Evolutionary conservation across 2,888 invertebrate genomes (phyloP), one percentile per base, ranked within the genome.

Genomic region (Chironomus tentans): DNA sequence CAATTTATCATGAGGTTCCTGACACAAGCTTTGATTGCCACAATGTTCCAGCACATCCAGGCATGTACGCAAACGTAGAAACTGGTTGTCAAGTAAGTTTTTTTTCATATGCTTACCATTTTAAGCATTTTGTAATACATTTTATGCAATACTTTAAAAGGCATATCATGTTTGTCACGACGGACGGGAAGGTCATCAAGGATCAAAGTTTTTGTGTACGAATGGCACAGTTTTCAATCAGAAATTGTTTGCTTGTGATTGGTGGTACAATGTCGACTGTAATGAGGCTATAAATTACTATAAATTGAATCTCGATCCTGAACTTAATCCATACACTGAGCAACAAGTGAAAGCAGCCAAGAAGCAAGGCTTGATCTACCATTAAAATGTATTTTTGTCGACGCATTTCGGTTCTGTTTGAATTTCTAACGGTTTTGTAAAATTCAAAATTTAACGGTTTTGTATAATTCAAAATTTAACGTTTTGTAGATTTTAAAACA

Each of bases 261-360:
- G 94, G 94, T 94, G 94, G 94, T 93, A 93, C 86, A 94, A 94
- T 82, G 93, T 94, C 0, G 90, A 94, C 81, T 94, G 94, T 80
- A 88, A 89, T 4, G 88, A 91, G 77, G 91, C 94, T n/a, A 86
- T 87, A 3, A 85, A 86, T 48, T 88, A 89, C 77, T 94, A 93
- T 85, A 89, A 88, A 78, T 83, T 93, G 78, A 94, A 94, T 81
- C 88, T 90, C 77, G 92, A 94, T 81, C 92, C 93, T 0, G 84
- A 88, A 77, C 92, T 92, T 82, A 94, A 94, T 84, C 93, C 93
- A 0, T 94, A 90, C 82, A 87, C 89, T 5, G 56, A 56, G 5
- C n/a, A 56, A 56, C 15, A 56, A 56, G 56, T 18, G 7, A 56
- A 18, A 56, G 56, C 56, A 56, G 56, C 56, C 4, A 91, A 91